Evolutionary conservation across 1,140 invertebrate genomes (phyloP).

Genomic region (Lysiphlebus fabarum): DNA sequence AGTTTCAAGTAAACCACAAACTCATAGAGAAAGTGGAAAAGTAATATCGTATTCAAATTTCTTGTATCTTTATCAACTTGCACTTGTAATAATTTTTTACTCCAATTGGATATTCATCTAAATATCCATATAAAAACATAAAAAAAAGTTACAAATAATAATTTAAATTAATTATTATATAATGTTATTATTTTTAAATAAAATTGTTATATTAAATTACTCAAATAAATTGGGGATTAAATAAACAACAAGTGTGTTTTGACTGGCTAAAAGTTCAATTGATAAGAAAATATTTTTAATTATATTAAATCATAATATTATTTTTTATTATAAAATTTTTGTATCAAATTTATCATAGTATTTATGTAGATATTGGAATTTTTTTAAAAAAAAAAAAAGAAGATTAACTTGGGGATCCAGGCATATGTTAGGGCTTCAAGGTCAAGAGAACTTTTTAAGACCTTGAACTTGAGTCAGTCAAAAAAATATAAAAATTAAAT

Average conservation of each 20-base stretch:
- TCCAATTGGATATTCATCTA: constrained; percentile 13
- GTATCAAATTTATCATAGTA: background rate
- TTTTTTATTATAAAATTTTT: background rate
- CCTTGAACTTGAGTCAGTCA: constrained; percentile 24
- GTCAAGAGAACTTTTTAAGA: constrained; percentile 16
- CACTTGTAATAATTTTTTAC: background rate
- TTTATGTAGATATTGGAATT: background rate
- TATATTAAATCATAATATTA: background rate
- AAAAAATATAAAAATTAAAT: constrained; percentile 18
- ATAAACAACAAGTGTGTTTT: too few species aligned
- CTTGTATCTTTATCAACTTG: constrained; percentile 18
- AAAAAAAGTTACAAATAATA: background rate
- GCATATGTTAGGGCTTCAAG: constrained; percentile 21
- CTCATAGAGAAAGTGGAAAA: constrained; percentile 28
- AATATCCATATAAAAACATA: constrained; percentile 1
- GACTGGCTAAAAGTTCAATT: background rate
- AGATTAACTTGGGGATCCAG: constrained; percentile 1
- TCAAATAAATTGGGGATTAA: background rate
- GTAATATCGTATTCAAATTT: constrained; percentile 27
- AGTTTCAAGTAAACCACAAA: constrained; percentile 1
- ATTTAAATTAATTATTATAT: background rate
- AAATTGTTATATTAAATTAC: background rate
- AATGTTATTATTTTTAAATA: too few species aligned
- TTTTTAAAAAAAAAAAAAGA: constrained; percentile 11
- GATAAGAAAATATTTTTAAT: background rate